These are phyloP conservation scores for Petrolisthes manimaculis DNA, from an alignment of 2,888 invertebrate genomes.

Conservation along the genomic window DNA sequence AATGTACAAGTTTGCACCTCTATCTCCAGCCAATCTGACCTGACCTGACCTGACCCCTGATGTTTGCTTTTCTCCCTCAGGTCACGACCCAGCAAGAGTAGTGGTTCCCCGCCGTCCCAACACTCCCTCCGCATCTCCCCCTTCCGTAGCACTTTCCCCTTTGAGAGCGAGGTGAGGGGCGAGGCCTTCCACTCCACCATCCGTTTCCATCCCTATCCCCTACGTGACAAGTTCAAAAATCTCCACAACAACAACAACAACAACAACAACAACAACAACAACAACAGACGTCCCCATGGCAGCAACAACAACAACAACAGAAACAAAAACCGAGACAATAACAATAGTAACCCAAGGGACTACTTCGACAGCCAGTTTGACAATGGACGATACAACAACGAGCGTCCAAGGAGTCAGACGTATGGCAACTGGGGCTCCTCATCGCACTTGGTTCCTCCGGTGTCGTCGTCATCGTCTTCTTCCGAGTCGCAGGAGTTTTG, in stretches of 20 bases:
- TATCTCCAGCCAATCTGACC: too few relatives aligned
- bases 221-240: not conserved
- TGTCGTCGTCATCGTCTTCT: not conserved
- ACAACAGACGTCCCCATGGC: not conserved
- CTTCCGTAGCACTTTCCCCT: slow-evolving; percentile 45
- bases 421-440: slow-evolving; percentile 45
- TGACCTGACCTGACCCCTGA: not conserved
- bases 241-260: not conserved
- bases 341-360: not conserved
- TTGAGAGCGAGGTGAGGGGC: slow-evolving; percentile 45
- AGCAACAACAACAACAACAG: not conserved
- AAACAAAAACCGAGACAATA: not conserved
- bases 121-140: slow-evolving; percentile 25
- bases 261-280: not conserved
- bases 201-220: slow-evolving; percentile 34
- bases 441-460: not conserved
- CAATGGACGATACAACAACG: not conserved
- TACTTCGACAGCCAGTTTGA: not conserved
- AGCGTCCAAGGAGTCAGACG: slow-evolving; percentile 31
- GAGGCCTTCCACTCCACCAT: slow-evolving; percentile 45
- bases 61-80: slow-evolving; percentile 17
- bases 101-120: not conserved
- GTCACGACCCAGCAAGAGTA: slow-evolving; percentile 10
- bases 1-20: too few relatives aligned
- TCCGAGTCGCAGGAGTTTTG: not conserved